Base-by-base conservation (phyloP, 2,888 invertebrate genomes). In the Camptogramma bilineatum region DNA sequence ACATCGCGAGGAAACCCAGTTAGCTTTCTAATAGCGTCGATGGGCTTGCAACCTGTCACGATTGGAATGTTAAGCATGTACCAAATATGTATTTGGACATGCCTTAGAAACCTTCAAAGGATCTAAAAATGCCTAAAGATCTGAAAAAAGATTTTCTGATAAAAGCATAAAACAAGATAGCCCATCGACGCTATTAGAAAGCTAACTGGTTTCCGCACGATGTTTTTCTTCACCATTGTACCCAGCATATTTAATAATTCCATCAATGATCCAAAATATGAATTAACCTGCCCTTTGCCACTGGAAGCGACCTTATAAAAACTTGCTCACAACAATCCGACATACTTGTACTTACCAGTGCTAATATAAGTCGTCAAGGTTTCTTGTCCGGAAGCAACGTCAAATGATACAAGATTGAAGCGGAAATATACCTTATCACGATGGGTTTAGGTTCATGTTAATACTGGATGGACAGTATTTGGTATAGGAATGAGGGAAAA, bases 321-420 rank as follows among this genome's bases (percentile, higher is more conserved):
- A 65, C 48, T 69, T 76, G 76, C 79, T 79, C 76, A 75, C 72
- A 75, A 72, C 64, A 54, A 42, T 34, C 63, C 59, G 52, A 50
- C 63, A 59, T 66, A 19, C 52, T 39, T 13, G 34, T 13, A 39
- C 34, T 13, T 39, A 28, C 28, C 21, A 44, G 44, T 53, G 46
- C 50, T 64, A 54, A 65, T 65, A 59, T 42, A 76, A 65, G 75
- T 77, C 80, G 74, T 72, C 84, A 82, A 82, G 82, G 81, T 80
- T 80, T 66, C 70, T 66, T 42, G 64, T 52, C 54, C 74, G 74
- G 78, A 76, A 75, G 68, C 54, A 47, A 51, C 46, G 9, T 9
- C 55, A 55, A 18, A 46, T 13, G 10, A n/a, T 46, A 44, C 5
- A 31, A 1, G 8, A 31, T 18, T n/a, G 18, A 13, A 31, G 18